A percentile compares a stretch with the other conserved stretches of the same genome.
Conservation (phyloP, 2,113 vertebrate genomes). For the Delphinus delphis region DNA sequence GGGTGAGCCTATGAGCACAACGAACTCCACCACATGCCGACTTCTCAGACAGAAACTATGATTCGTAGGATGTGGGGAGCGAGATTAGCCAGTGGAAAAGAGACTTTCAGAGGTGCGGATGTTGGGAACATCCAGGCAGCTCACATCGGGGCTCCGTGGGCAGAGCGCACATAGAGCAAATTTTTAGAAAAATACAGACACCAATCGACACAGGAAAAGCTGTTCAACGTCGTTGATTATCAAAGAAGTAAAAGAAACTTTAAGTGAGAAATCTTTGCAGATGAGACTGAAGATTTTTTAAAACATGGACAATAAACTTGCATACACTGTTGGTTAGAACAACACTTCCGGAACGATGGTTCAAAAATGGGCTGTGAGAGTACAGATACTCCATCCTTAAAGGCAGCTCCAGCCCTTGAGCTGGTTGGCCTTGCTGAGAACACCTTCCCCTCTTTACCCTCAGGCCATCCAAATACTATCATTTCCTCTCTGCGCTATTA, state of each 20-base stretch:
- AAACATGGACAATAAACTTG: not conserved
- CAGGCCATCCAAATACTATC: not conserved
- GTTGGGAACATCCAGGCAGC: not conserved
- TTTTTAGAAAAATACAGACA: not conserved
- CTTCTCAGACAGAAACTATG: not conserved
- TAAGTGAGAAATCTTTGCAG: not conserved
- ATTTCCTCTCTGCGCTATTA: not conserved
- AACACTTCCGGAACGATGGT: not conserved
- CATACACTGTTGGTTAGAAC: not conserved
- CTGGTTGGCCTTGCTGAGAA: not conserved
- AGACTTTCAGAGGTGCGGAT: not conserved
- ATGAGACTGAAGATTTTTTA: not conserved
- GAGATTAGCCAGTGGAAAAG: not conserved
- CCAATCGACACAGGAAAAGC: not conserved
- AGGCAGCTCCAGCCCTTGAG: not conserved
- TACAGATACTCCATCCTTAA: not conserved
- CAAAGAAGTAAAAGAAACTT: not conserved
- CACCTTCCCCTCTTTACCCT: not conserved
- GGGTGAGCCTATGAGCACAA: not conserved
- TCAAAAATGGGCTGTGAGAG: not conserved
- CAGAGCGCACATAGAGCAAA: not conserved
- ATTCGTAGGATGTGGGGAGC: not conserved
- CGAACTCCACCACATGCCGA: too few species aligned
- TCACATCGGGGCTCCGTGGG: fast-evolving
- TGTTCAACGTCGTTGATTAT: not conserved